phyloP scores from a whole-genome alignment of 2,888 invertebrate species.

The Platypus cylindrus region DNA sequence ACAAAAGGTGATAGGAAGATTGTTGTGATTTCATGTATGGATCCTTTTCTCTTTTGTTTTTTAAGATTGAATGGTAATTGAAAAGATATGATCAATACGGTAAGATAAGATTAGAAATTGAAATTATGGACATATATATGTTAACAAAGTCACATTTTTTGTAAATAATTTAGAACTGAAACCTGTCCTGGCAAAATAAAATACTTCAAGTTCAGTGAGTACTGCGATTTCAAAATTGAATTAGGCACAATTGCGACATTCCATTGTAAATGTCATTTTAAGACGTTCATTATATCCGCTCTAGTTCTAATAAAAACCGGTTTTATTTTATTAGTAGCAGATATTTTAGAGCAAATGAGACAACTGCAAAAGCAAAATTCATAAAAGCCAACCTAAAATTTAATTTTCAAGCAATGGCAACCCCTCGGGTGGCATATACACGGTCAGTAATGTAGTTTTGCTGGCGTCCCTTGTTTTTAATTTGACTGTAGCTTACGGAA shows the following conservation, averaged over 20 bases:
- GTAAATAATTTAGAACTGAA: no score
- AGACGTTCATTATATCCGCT: conserved; percentile 4
- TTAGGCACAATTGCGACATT: conserved; percentile 3
- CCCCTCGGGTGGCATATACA: conserved; percentile 11
- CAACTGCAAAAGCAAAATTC: conserved; percentile 12
- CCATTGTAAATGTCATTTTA: conserved; percentile 1
- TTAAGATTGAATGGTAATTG: no score
- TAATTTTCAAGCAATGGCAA: conserved; percentile 8
- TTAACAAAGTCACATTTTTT: no score
- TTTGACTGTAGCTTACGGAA: conserved; percentile 17
- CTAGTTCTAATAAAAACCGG: conserved; percentile 3
- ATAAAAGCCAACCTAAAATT: conserved; percentile 12
- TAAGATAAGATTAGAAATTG: no score
- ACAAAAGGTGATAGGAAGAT: no score
- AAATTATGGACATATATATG: no score
- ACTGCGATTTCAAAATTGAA: no score
- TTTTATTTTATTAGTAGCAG: conserved; percentile 10
- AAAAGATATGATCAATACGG: no score
- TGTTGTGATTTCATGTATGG: no score
- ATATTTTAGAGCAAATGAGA: conserved; percentile 6
- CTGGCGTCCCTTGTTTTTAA: conserved; percentile 24
- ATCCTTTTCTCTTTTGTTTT: no score
- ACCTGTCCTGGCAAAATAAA: no score
- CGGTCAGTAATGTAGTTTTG: conserved; percentile 23
- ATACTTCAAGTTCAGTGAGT: no score